Percentiles rank a stretch among this genome's conserved stretches.
Evolutionary conservation across 2,888 invertebrate species (phyloP).

Genomic region (Amiota minor): DNA sequence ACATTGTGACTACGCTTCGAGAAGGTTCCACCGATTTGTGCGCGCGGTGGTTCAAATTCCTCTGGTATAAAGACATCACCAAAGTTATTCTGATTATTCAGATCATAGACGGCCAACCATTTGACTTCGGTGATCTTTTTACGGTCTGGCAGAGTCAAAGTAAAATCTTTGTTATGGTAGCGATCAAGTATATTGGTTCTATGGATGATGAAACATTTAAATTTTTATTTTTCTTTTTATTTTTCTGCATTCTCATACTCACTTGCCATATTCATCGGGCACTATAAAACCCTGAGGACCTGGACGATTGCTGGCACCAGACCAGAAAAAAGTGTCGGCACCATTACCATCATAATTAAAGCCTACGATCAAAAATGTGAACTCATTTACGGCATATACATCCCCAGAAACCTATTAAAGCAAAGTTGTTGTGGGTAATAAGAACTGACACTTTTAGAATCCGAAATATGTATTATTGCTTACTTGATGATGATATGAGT

Average conservation of each 20-base stretch:
- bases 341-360: constrained; percentile 94
- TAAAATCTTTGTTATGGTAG: constrained; percentile 90
- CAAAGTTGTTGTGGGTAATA: not conserved
- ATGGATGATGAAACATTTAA: not conserved
- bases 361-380: constrained; percentile 83
- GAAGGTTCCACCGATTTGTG: constrained; percentile 77
- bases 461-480: constrained; percentile 20
- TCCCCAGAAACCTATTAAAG: constrained; percentile 84
- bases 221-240: not conserved
- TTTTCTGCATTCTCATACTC: constrained; percentile 62
- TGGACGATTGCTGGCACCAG: constrained; percentile 88
- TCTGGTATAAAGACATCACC: constrained; percentile 93
- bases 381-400: constrained; percentile 90
- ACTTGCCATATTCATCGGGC: constrained; percentile 90
- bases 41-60: constrained; percentile 88
- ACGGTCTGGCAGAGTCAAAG: constrained; percentile 85
- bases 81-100: constrained; percentile 88
- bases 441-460: not conserved
- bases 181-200: constrained; percentile 89
- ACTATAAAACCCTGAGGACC: constrained; percentile 94
- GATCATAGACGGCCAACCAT: constrained; percentile 92
- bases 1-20: constrained; percentile 79
- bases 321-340: constrained; percentile 94
- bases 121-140: constrained; percentile 90
- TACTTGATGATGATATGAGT: constrained; percentile 90